Conservation (phyloP, 30 jellyfish, hydroid and myxozoan genomes). For the Aurelia aurita complex sp. Pacific region DNA sequence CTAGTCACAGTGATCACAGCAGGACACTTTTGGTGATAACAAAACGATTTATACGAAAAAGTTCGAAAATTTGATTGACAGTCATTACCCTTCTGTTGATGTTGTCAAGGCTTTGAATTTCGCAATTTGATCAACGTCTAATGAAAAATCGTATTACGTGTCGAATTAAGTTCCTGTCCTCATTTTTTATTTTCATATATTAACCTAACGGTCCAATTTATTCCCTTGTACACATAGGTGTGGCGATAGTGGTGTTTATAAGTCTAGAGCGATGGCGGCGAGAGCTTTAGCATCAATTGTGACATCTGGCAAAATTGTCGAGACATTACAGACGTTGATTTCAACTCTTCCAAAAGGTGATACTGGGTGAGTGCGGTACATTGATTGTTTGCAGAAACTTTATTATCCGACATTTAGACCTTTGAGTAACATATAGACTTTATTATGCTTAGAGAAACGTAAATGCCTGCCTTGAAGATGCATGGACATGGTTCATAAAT, state of each 20-base stretch:
- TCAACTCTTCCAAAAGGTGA: constrained; percentile 4
- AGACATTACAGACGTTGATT: constrained; percentile 19
- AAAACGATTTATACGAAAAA: no score
- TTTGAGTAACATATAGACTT: background rate
- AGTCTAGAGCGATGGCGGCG: constrained; percentile 89
- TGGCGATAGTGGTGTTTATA: constrained; percentile 74
- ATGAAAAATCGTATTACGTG: no score
- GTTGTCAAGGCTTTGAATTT: no score
- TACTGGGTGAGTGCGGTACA: background rate
- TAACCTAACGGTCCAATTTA: no score
- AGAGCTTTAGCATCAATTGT: constrained; percentile 73
- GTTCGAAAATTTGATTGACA: no score
- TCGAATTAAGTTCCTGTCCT: no score
- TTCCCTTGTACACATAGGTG: constrained; percentile 38
- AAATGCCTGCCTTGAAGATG: no score
- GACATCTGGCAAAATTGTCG: constrained; percentile 61
- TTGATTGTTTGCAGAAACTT: background rate
- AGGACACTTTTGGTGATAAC: no score
- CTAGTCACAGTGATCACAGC: background rate
- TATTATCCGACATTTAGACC: background rate
- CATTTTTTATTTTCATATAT: no score
- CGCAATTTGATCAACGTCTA: no score
- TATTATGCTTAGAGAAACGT: no score
- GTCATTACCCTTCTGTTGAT: no score
- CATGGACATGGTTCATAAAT: background rate